Evolutionary conservation across 2,888 invertebrate genomes (phyloP).

Genomic region (Clusia tigrina): DNA sequence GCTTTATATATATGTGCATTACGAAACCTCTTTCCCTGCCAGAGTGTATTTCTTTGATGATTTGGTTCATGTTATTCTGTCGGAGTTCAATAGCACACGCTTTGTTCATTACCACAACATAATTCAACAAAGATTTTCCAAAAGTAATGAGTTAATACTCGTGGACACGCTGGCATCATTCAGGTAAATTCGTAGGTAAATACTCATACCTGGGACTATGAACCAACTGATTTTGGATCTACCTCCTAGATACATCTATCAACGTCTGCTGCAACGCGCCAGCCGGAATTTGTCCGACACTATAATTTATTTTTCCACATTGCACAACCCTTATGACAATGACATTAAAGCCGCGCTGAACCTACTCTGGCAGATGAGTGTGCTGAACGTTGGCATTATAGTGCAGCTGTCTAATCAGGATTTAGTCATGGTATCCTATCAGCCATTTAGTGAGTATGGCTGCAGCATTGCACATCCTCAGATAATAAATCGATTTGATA

Average conservation of each 20-base stretch:
- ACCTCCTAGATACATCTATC: constrained; percentile 29
- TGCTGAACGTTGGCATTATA: constrained; percentile 43
- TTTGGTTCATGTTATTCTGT: too few species aligned
- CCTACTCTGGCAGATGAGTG: constrained; percentile 43
- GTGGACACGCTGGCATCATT: constrained; percentile 41
- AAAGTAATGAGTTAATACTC: constrained; percentile 41
- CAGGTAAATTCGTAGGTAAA: constrained; percentile 7
- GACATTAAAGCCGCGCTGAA: constrained; percentile 36
- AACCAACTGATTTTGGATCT: neutral
- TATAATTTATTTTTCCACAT: constrained; percentile 39
- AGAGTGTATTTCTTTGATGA: too few species aligned
- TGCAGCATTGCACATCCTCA: constrained; percentile 42
- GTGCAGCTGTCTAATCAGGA: constrained; percentile 15
- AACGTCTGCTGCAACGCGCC: constrained; percentile 21
- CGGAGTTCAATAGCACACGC: neutral
- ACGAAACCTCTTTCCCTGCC: too few species aligned
- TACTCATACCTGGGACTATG: neutral
- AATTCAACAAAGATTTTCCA: too few species aligned
- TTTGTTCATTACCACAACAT: too few species aligned
- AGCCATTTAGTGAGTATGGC: constrained; percentile 41
- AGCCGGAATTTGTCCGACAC: constrained; percentile 45
- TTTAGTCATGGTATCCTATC: constrained; percentile 47
- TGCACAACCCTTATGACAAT: constrained; percentile 22
- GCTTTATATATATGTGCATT: too few species aligned
- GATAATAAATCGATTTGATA: constrained; percentile 43